Evolutionary conservation across 1,140 invertebrate genomes (phyloP).

Genomic region (Drosophila varians): DNA sequence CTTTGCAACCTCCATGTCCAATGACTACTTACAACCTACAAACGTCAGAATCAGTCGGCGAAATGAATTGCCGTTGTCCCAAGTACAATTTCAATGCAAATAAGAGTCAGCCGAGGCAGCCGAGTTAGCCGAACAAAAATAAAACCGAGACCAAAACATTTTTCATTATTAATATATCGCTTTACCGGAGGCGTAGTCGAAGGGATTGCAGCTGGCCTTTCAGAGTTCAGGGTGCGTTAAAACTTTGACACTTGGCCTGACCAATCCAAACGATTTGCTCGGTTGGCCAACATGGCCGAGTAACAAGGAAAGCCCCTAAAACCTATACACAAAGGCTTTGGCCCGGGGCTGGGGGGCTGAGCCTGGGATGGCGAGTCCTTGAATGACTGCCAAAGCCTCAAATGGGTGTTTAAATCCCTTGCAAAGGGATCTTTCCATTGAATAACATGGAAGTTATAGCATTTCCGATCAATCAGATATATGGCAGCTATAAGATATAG

Average conservation of each 20-base stretch:
- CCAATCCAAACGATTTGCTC: conserved; percentile 73
- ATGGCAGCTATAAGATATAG: too few species aligned
- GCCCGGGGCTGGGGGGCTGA: too few species aligned
- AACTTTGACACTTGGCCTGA: conserved; percentile 75
- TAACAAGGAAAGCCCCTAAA: conserved; percentile 35
- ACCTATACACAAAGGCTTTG: conserved; percentile 63
- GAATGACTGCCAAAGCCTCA: conserved; percentile 62
- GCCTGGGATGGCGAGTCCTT: conserved; percentile 44
- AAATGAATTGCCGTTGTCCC: conserved; percentile 41
- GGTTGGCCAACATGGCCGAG: conserved; percentile 60
- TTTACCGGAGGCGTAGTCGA: conserved; percentile 3
- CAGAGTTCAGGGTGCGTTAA: conserved; percentile 46
- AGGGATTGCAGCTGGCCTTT: background rate
- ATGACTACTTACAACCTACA: conserved; percentile 42
- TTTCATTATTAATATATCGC: conserved; percentile 44
- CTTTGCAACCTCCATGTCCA: background rate
- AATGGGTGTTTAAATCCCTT: conserved; percentile 50
- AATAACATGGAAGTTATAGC: too few species aligned
- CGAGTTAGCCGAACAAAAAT: background rate
- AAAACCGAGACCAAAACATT: conserved; percentile 31
- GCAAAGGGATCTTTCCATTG: too few species aligned
- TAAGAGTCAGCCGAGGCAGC: conserved; percentile 31
- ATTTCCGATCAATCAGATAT: too few species aligned
- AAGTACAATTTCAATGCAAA: conserved; percentile 33
- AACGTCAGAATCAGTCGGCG: conserved; percentile 41